phyloP scores from a whole-genome alignment of 2,888 invertebrate genomes.

The Drosophila heteroneura region DNA sequence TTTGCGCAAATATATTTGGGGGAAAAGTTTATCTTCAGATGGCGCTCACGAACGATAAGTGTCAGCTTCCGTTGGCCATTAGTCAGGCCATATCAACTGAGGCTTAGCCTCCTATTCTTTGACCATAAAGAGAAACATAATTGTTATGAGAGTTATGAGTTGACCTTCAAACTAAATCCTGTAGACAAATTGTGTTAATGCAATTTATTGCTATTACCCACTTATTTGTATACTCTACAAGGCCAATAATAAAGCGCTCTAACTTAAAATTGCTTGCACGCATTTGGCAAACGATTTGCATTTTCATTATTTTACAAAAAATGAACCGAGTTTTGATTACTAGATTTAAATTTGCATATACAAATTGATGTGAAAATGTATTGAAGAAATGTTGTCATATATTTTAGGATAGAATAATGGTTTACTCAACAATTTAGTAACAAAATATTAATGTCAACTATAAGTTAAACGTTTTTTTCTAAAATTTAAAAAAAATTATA shows the following conservation, averaged over 20 bases:
- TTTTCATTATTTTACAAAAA: neutral
- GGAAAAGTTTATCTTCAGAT: constrained; percentile 10
- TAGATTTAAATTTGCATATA: neutral
- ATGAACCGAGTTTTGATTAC: neutral
- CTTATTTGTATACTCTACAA: neutral
- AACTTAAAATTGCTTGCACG: neutral
- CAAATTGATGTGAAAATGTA: neutral
- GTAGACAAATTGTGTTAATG: constrained; percentile 73
- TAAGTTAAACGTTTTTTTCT: too few species aligned
- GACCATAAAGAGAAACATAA: constrained; percentile 44
- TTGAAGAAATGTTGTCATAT: accelerated
- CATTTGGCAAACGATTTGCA: neutral
- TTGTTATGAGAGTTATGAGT: constrained; percentile 56
- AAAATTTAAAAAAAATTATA: neutral
- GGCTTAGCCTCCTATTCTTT: constrained; percentile 27
- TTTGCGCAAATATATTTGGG: constrained; percentile 13
- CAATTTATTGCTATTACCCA: constrained; percentile 43
- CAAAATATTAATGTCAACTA: neutral
- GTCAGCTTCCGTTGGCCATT: constrained; percentile 46
- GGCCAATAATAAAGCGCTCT: neutral
- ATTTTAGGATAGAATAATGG: neutral
- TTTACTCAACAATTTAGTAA: neutral
- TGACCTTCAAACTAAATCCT: constrained; percentile 19
- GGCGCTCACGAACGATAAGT: constrained; percentile 11
- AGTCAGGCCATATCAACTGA: constrained; percentile 6